Percentiles rank a stretch among this genome's conserved stretches.
phyloP scores from a whole-genome alignment of 2,797 vertebrate genomes.

The Fratercula arctica region DNA sequence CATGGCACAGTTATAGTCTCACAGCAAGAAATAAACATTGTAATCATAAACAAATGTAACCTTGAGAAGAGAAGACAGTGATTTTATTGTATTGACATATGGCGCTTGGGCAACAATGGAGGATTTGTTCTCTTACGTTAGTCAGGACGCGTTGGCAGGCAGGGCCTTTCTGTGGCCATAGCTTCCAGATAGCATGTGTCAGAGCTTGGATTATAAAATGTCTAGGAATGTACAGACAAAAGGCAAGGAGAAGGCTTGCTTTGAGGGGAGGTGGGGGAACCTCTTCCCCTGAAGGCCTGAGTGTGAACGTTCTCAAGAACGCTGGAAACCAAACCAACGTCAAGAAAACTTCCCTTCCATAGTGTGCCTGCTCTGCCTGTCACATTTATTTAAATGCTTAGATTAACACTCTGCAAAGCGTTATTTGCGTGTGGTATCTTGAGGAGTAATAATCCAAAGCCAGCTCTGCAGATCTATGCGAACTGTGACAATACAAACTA shows the following conservation, averaged over 20 bases:
- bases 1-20: background rate
- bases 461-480: background rate
- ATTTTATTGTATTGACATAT: constrained; percentile 60
- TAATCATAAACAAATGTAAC: constrained; percentile 67
- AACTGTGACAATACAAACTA: background rate
- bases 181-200: background rate
- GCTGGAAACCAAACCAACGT: background rate
- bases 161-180: background rate
- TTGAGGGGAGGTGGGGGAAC: background rate
- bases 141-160: background rate
- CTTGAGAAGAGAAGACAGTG: constrained; percentile 48
- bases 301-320: background rate
- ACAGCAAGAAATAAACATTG: constrained; percentile 39
- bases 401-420: background rate
- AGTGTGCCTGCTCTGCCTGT: background rate
- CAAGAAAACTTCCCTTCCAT: background rate
- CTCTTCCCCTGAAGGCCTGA: background rate
- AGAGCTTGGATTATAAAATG: background rate
- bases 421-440: background rate
- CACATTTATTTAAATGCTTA: background rate
- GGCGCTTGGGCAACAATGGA: constrained; percentile 29
- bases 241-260: background rate
- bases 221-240: background rate
- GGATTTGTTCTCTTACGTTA: constrained; percentile 35
- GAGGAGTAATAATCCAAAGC: background rate